Conservation (phyloP, 2,113 vertebrate species). For the Rhea pennata region DNA sequence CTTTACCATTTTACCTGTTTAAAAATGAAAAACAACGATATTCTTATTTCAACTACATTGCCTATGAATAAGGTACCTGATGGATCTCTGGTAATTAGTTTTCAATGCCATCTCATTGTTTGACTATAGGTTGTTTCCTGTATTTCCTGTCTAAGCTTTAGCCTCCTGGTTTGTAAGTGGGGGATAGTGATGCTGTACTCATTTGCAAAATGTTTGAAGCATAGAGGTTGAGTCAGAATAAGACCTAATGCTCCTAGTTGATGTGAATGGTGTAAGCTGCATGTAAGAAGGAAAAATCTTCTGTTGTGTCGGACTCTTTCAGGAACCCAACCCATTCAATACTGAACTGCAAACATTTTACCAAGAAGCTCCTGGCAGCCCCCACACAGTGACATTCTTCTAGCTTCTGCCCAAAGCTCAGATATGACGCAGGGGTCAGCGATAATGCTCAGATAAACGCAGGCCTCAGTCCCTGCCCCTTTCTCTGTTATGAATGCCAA, state of each 20-base stretch:
- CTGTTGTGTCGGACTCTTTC: not conserved
- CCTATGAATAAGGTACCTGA: not conserved
- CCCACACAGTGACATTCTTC: accelerated
- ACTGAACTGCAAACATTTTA: not conserved
- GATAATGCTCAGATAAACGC: not conserved
- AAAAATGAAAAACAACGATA: not conserved
- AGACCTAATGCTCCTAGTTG: not conserved
- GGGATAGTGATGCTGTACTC: not conserved
- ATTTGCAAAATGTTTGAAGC: not conserved
- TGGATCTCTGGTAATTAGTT: not conserved
- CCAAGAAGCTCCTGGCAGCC: accelerated
- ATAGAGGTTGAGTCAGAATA: not conserved
- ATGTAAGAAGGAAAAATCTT: not conserved
- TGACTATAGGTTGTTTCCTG: not conserved
- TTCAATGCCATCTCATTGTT: not conserved
- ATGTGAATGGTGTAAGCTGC: not conserved
- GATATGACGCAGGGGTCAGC: not conserved
- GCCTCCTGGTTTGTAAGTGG: not conserved
- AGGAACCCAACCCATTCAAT: not conserved
- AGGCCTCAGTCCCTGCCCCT: not conserved
- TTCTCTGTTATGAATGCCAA: not conserved
- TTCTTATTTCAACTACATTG: not conserved
- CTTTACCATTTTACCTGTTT: not conserved
- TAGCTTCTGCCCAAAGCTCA: not conserved
- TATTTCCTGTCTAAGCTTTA: not conserved